Evolutionary conservation across 2,888 invertebrate species (phyloP), one percentile per base, ranked within the genome.

Genomic region (Meiosimyza platycephala): DNA sequence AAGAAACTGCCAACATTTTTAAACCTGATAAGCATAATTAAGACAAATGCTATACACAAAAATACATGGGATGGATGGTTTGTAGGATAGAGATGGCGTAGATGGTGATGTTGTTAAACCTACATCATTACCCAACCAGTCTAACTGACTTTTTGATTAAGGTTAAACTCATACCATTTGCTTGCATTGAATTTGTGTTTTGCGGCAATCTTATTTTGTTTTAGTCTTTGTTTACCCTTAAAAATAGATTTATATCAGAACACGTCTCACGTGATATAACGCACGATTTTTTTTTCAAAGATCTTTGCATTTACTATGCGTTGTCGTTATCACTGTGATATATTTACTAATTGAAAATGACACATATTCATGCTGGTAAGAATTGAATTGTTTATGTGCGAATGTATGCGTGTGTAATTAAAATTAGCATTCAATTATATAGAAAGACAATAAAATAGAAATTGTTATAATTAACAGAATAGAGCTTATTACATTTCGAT

Each of bases 11-110:
- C 55, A 55, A n/a, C 55, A 16, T 40, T 40, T 40, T 9, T 22
- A 11, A 55, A 18, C 22, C 48, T 63, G 48, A 63, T 63, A 63
- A 63, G 63, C 48, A 63, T 63, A 63, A 63, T 63, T 48, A 63
- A 63, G 63, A 63, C 48, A 63, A 63, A 63, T 63, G 63, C 57
- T 57, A 28, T 28, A 28, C 28, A 28, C 28, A 28, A 28, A 28
- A 28, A 28, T 2, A 28, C 9, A 7, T 13, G 5, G 40, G 40
- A 40, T n/a, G n/a, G n/a, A n/a, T n/a, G n/a, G 40, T 22, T 22
- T 1, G 22, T 22, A 22, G 22, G 22, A 22, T 22, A 28, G 28
- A 3, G 28, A 28, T 28, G 28, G 28, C 28, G 28, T 2, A 28
- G 28, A 28, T 28, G 28, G 28, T 28, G 28, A 28, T 47, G 16